phyloP scores from a whole-genome alignment of 2,888 invertebrate species.

The Alloscopus bannaensis region DNA sequence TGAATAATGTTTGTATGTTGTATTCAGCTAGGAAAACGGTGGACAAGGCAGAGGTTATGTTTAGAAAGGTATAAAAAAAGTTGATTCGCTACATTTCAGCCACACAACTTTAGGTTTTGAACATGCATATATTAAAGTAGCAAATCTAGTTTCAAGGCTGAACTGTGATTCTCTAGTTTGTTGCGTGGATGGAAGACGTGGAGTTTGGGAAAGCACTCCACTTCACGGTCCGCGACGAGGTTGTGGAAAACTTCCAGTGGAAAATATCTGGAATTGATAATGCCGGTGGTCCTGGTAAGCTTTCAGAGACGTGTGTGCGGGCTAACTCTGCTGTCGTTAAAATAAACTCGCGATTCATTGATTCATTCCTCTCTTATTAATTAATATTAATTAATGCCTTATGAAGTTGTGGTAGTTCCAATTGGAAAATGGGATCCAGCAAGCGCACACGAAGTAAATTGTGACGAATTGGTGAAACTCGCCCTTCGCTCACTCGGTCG shows the following conservation, averaged over 20 bases:
- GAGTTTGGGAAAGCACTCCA: constrained; percentile 45
- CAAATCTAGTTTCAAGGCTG: not conserved
- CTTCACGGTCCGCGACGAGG: constrained; percentile 41
- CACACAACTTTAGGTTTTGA: not conserved
- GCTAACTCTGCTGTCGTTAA: too few species aligned
- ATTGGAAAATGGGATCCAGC: constrained; percentile 51
- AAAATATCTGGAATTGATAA: constrained; percentile 54
- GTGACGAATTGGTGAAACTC: constrained; percentile 49
- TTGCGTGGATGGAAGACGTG: constrained; percentile 49
- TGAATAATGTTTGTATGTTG: not conserved
- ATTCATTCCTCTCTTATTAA: not conserved
- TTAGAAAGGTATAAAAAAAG: constrained; percentile 40
- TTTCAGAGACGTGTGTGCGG: too few species aligned
- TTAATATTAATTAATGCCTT: not conserved
- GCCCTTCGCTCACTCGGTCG: constrained; percentile 42
- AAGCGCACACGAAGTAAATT: constrained; percentile 30
- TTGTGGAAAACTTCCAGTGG: constrained; percentile 54
- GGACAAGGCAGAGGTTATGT: constrained; percentile 56
- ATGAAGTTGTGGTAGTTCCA: constrained; percentile 49
- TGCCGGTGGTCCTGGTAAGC: constrained; percentile 52
- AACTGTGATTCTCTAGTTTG: constrained; percentile 23
- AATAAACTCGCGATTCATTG: not conserved
- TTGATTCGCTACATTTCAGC: not conserved
- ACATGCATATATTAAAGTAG: not conserved
- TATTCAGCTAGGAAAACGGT: constrained; percentile 47